Evolutionary conservation across 2,888 invertebrate genomes (phyloP).

Genomic region (Acleris laterana): DNA sequence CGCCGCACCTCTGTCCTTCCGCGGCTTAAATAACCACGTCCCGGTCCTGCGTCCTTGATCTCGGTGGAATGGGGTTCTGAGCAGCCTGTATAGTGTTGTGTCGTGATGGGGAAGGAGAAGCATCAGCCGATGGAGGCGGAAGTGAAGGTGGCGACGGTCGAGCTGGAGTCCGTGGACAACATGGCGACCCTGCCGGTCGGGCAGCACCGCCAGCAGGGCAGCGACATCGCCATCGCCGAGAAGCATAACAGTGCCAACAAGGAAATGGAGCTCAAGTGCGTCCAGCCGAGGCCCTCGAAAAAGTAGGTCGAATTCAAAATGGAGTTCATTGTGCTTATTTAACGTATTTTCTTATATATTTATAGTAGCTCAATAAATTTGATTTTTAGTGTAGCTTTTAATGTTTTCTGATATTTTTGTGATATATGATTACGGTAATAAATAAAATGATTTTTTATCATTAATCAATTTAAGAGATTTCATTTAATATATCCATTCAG

Average conservation of each 20-base stretch:
- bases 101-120: slow-evolving; percentile 79
- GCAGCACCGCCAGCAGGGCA: slow-evolving; percentile 87
- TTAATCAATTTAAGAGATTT: too few species aligned
- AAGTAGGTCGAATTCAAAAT: slow-evolving; percentile 85
- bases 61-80: slow-evolving; percentile 41
- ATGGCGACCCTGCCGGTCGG: slow-evolving; percentile 95
- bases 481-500: too few species aligned
- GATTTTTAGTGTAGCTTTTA: too few species aligned
- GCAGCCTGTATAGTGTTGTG: slow-evolving; percentile 50
- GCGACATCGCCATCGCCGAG: slow-evolving; percentile 90
- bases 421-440: too few species aligned
- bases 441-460: too few species aligned
- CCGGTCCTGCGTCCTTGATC: slow-evolving; percentile 63
- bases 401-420: too few species aligned
- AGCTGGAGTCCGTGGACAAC: slow-evolving; percentile 93
- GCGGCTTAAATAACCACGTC: slow-evolving; percentile 62
- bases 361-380: too few species aligned
- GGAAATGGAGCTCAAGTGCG: slow-evolving; percentile 94
- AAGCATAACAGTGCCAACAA: slow-evolving; percentile 93
- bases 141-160: slow-evolving; percentile 95
- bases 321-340: too few species aligned
- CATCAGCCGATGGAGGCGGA: slow-evolving; percentile 86
- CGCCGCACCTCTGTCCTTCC: slow-evolving; percentile 73
- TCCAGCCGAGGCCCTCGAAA: slow-evolving; percentile 92
- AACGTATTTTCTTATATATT: too few species aligned